Evolutionary conservation across 1,140 invertebrate genomes (phyloP).

Genomic region (Zaprionus davidi): DNA sequence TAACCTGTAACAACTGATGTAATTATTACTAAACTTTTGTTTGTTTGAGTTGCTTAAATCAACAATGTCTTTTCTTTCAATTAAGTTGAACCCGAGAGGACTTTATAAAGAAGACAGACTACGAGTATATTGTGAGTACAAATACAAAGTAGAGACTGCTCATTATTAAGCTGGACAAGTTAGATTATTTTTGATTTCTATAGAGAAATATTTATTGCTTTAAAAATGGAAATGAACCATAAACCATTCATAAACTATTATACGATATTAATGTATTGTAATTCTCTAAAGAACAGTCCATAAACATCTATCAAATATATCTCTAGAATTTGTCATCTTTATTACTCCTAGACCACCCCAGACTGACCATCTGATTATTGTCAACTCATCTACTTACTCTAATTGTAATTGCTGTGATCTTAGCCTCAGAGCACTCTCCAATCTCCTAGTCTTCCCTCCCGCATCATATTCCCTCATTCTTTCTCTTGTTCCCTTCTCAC

Average conservation of each 20-base stretch:
- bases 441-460: background rate
- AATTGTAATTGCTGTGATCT: constrained; percentile 2
- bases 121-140: too few relatives aligned
- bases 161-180: too few relatives aligned
- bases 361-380: background rate
- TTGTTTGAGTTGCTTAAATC: background rate
- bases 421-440: background rate
- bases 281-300: background rate
- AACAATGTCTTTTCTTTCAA: constrained; percentile 1
- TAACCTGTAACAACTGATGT: constrained; percentile 5
- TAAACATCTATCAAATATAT: background rate
- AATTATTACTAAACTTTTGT: constrained; percentile 21
- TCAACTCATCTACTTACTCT: constrained; percentile 1
- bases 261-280: background rate
- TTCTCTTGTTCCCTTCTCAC: constrained; percentile 18
- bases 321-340: background rate
- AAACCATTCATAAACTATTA: too few relatives aligned
- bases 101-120: background rate
- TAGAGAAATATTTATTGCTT: too few relatives aligned
- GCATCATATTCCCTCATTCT: background rate
- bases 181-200: too few relatives aligned
- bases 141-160: too few relatives aligned
- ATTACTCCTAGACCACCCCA: background rate
- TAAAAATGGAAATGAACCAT: too few relatives aligned
- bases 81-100: background rate